These are phyloP conservation scores for Palaemon carinicauda DNA, from an alignment of 1,140 invertebrate genomes.

Conservation along the genomic window DNA sequence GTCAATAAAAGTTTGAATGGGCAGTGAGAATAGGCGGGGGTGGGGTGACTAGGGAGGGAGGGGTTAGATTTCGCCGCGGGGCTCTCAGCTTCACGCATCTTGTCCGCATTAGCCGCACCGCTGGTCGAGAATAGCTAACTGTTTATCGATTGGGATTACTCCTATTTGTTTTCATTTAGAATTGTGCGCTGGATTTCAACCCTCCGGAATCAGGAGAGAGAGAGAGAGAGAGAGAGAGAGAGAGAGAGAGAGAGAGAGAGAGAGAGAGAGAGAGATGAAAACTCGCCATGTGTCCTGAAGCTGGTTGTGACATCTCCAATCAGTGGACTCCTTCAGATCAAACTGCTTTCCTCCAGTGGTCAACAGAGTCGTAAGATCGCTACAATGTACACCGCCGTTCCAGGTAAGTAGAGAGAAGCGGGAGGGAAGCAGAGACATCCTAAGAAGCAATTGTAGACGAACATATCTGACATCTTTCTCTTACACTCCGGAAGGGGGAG, in stretches of 20 bases:
- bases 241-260: neutral
- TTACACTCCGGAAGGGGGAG: neutral
- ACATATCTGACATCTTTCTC: neutral
- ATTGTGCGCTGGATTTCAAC: neutral
- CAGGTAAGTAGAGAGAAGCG: neutral
- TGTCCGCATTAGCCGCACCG: neutral
- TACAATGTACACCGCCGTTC: neutral
- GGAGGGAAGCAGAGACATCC: neutral
- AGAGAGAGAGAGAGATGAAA: no score
- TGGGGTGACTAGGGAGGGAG: neutral
- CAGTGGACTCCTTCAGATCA: no score
- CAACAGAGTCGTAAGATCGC: no score
- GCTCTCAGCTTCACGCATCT: neutral
- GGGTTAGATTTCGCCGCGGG: neutral
- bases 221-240: neutral
- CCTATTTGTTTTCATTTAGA: conserved; percentile 9
- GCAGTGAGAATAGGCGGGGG: neutral
- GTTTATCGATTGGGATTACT: conserved; percentile 7
- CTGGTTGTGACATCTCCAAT: no score
- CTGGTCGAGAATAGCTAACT: neutral
- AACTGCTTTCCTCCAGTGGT: no score
- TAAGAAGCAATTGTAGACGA: neutral
- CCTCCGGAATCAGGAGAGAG: neutral
- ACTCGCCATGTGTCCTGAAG: no score
- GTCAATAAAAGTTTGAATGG: neutral